phyloP scores from a whole-genome alignment of 2,797 vertebrate genomes.

The Natrix natrix region DNA sequence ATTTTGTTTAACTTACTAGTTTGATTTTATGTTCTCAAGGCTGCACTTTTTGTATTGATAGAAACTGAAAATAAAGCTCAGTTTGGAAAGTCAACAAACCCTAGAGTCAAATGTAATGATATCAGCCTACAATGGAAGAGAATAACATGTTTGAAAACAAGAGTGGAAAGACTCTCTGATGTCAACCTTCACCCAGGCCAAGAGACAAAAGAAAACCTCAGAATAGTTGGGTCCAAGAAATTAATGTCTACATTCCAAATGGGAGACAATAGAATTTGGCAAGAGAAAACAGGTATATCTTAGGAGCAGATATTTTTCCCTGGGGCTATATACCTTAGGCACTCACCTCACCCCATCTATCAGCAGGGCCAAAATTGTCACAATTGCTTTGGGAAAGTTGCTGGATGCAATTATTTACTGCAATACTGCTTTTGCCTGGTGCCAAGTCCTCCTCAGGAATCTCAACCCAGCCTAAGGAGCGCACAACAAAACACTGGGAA shows the following conservation, averaged over 20 bases:
- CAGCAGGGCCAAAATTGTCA: constrained; percentile 71
- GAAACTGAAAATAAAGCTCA: neutral
- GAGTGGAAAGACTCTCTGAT: neutral
- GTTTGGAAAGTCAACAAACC: neutral
- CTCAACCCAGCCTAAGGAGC: constrained; percentile 93
- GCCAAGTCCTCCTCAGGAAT: constrained; percentile 92
- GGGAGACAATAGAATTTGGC: neutral
- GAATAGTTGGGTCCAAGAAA: neutral
- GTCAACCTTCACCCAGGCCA: neutral
- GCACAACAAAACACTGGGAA: constrained; percentile 87
- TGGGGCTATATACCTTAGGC: too few species aligned
- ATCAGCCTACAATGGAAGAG: neutral
- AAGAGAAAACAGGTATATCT: neutral
- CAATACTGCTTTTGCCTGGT: constrained; percentile 92
- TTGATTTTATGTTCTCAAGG: neutral
- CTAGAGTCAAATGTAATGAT: neutral
- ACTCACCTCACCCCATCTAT: constrained; percentile 83
- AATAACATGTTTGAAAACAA: neutral
- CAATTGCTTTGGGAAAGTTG: constrained; percentile 86
- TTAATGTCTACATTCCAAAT: neutral
- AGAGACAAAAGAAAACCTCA: neutral
- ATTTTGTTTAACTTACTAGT: neutral
- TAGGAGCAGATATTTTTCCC: neutral
- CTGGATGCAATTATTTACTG: constrained; percentile 94
- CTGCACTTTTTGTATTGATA: neutral